Evolutionary conservation across 1,140 invertebrate species (phyloP).

Genomic region (Listronotus oregonensis): DNA sequence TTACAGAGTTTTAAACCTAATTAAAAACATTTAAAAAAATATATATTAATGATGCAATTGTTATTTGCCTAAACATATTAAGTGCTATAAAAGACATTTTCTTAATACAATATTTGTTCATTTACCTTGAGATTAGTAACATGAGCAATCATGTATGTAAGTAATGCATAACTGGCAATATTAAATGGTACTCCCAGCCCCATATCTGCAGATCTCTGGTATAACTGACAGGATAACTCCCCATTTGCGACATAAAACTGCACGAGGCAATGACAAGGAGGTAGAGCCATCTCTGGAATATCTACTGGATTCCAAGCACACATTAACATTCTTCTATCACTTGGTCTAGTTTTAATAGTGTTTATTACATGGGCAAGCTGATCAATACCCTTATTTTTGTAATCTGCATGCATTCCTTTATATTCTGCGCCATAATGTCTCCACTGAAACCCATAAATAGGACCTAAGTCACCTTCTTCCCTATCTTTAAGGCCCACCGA

Average conservation of each 20-base stretch:
- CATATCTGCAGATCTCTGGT: constrained; percentile 98
- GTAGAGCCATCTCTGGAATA: constrained; percentile 91
- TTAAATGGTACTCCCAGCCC: constrained; percentile 98
- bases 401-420: constrained; percentile 81
- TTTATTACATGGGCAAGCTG: constrained; percentile 88
- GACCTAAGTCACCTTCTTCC: constrained; percentile 95
- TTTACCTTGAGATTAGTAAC: constrained; percentile 81
- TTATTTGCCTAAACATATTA: too few relatives aligned
- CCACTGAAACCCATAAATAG: constrained; percentile 99
- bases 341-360: constrained; percentile 82
- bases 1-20: too few relatives aligned
- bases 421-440: constrained; percentile 97
- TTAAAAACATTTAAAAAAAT: too few relatives aligned
- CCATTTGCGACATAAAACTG: constrained; percentile 94
- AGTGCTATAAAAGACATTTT: too few relatives aligned
- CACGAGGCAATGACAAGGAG: constrained; percentile 93
- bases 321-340: constrained; percentile 90
- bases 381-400: constrained; percentile 86
- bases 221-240: constrained; percentile 87
- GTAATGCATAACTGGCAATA: constrained; percentile 94
- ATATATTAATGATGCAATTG: too few relatives aligned
- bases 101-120: neutral
- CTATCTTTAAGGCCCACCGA: constrained; percentile 83
- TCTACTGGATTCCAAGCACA: constrained; percentile 95
- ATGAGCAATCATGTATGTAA: constrained; percentile 97